Conservation (phyloP, 1,140 invertebrate species). For the Pachyrhynchus sulphureomaculatus region DNA sequence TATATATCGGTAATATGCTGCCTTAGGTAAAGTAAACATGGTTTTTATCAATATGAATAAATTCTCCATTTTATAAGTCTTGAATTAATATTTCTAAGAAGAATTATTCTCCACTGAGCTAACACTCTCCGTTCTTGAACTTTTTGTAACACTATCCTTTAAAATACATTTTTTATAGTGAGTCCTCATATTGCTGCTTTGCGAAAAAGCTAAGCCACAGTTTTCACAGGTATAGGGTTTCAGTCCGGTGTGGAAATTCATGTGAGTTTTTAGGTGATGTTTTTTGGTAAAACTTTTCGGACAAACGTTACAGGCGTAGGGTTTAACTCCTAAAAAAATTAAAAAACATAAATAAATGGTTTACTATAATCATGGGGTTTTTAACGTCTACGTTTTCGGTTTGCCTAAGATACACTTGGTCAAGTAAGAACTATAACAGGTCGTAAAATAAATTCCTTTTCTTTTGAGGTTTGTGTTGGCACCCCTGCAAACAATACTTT, state of each 20-base stretch:
- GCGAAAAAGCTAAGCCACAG: slow-evolving; percentile 71
- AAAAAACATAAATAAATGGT: not conserved
- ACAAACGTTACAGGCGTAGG: slow-evolving; percentile 83
- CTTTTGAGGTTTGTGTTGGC: too few relatives aligned
- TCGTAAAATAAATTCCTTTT: too few relatives aligned
- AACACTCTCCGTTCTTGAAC: not conserved
- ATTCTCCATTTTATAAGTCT: too few relatives aligned
- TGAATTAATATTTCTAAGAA: not conserved
- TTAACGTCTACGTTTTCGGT: too few relatives aligned
- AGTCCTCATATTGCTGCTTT: slow-evolving; percentile 78
- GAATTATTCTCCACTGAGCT: slow-evolving; percentile 12
- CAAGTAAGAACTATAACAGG: too few relatives aligned
- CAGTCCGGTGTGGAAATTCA: slow-evolving; percentile 76
- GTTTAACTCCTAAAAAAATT: slow-evolving; percentile 70
- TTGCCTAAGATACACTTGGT: too few relatives aligned
- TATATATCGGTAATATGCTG: too few relatives aligned
- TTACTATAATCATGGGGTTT: too few relatives aligned
- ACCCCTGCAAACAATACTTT: too few relatives aligned
- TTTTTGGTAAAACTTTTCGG: slow-evolving; percentile 86
- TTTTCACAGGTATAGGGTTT: slow-evolving; percentile 76
- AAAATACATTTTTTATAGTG: slow-evolving; percentile 70
- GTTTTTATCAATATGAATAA: too few relatives aligned
- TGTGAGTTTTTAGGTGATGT: slow-evolving; percentile 79
- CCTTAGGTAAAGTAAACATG: too few relatives aligned
- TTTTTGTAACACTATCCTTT: slow-evolving; percentile 25